These are phyloP conservation scores for Muscicapa comitata DNA, from an alignment of 2,797 vertebrate genomes.

Conservation along the genomic window DNA sequence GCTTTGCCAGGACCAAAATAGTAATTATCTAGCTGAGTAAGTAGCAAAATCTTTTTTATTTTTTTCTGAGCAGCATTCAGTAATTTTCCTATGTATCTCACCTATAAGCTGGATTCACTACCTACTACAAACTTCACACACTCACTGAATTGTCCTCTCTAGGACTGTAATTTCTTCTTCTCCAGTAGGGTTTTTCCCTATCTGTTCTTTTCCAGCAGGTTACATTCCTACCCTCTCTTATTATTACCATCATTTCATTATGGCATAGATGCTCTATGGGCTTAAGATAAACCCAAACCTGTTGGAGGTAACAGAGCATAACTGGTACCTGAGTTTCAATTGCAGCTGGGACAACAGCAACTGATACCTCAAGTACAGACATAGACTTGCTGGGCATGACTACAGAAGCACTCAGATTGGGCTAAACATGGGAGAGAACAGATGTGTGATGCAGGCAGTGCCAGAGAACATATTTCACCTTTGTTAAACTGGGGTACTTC, in stretches of 20 bases:
- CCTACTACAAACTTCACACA: neutral
- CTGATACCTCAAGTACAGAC: neutral
- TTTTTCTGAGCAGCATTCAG: neutral
- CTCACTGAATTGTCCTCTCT: neutral
- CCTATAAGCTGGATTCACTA: neutral
- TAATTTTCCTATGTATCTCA: neutral
- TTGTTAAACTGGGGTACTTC: neutral
- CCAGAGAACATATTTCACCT: neutral
- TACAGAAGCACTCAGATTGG: neutral
- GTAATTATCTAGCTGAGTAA: neutral
- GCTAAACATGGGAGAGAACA: neutral
- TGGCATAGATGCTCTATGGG: neutral
- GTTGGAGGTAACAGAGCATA: neutral
- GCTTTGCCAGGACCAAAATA: neutral
- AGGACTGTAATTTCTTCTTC: neutral
- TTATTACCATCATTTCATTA: neutral
- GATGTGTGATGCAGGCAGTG: neutral
- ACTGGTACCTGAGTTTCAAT: neutral
- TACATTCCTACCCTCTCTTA: neutral
- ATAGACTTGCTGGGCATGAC: neutral
- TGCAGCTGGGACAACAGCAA: neutral
- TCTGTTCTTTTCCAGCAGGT: neutral
- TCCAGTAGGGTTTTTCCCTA: neutral
- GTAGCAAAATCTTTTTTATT: neutral
- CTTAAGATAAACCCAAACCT: neutral